A percentile compares a stretch with the other conserved stretches of the same genome.
These are phyloP conservation scores for Bombylius major DNA, from an alignment of 2,888 invertebrate genomes.

Conservation along the genomic window DNA sequence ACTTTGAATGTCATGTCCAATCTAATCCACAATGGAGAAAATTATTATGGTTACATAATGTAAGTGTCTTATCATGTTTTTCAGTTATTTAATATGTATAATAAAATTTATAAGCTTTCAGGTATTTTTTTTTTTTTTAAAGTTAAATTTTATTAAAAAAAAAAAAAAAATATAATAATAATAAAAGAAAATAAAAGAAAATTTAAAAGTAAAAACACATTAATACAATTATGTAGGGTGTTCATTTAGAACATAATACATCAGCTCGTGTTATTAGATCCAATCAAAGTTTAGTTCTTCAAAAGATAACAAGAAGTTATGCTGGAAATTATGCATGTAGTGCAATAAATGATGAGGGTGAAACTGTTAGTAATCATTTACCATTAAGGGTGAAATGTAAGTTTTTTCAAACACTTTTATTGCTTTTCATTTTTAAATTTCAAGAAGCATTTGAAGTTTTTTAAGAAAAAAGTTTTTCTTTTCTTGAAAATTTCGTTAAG, in stretches of 20 bases:
- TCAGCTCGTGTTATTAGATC: slow-evolving; percentile 79
- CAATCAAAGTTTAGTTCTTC: slow-evolving; percentile 83
- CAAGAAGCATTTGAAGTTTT: neutral
- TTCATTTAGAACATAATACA: slow-evolving; percentile 70
- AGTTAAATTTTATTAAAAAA: too few species aligned
- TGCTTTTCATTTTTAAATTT: slow-evolving; percentile 4
- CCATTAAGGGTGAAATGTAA: slow-evolving; percentile 79
- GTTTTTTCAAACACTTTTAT: slow-evolving; percentile 30
- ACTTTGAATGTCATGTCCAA: slow-evolving; percentile 84
- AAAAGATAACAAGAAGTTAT: slow-evolving; percentile 74
- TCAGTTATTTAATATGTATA: neutral
- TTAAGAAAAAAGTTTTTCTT: too few species aligned
- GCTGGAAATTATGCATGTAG: slow-evolving; percentile 81
- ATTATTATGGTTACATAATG: slow-evolving; percentile 77
- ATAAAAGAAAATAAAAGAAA: too few species aligned
- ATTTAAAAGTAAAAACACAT: too few species aligned
- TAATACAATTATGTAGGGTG: slow-evolving; percentile 46
- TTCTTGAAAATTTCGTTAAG: too few species aligned
- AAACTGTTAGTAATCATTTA: slow-evolving; percentile 76
- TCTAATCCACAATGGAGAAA: slow-evolving; percentile 77
- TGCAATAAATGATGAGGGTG: slow-evolving; percentile 77
- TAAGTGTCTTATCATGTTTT: slow-evolving; percentile 41
- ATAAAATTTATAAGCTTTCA: neutral
- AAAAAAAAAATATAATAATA: too few species aligned
- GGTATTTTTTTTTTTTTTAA: too few species aligned